These are phyloP conservation scores for Eupithecia centaureata DNA, from an alignment of 2,888 invertebrate species.

Conservation along the genomic window DNA sequence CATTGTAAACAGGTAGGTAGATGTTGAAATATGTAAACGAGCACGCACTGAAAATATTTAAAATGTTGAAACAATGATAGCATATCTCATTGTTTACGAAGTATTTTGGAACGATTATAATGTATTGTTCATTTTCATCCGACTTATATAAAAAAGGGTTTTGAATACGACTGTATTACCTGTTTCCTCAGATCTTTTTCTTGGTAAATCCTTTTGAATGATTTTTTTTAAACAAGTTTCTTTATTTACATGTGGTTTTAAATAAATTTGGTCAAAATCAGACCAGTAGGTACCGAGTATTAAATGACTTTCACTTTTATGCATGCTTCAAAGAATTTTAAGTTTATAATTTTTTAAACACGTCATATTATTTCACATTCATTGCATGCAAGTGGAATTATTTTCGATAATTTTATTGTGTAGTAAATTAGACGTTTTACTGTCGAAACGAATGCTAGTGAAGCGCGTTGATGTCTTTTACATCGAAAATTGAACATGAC, in stretches of 20 bases:
- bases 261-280: too few species aligned
- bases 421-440: not conserved
- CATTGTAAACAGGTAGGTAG: not conserved
- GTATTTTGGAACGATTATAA: constrained; percentile 1
- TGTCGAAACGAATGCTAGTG: not conserved
- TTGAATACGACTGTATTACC: too few species aligned
- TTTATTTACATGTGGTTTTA: too few species aligned
- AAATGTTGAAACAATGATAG: constrained; percentile 5
- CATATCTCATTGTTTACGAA: constrained; percentile 20
- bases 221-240: too few species aligned
- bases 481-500: constrained; percentile 2
- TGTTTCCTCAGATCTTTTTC: too few species aligned
- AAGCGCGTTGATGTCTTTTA: constrained; percentile 19
- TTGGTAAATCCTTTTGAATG: too few species aligned
- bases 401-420: not conserved
- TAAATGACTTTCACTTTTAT: too few species aligned
- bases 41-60: constrained; percentile 22
- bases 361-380: too few species aligned
- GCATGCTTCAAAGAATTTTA: too few species aligned
- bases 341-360: too few species aligned
- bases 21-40: constrained; percentile 9
- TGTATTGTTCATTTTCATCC: not conserved
- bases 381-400: not conserved
- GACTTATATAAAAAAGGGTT: too few species aligned
- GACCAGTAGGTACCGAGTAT: too few species aligned